Base-by-base conservation (phyloP, 2,797 vertebrate species). In the Crocidura indochinensis region DNA sequence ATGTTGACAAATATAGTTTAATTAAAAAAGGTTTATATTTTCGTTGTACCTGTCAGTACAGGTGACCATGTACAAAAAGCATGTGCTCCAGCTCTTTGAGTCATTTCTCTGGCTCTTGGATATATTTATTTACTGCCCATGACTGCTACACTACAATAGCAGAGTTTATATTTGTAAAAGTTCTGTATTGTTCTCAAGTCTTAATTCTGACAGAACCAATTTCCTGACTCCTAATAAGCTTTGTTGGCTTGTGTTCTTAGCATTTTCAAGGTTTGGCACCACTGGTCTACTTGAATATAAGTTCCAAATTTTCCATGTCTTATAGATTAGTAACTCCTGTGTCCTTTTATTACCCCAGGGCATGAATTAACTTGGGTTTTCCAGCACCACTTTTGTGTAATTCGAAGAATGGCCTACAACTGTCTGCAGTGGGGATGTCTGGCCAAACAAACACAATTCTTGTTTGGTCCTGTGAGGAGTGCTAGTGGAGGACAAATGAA, bases 361-460 rank as follows among this genome's bases (percentile, higher is more conserved):
- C 17, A 56, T 60, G 56, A 60, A 53, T 60, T 60, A 60, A 20
- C 20, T 60, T 20, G 31, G 19, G 83, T 88, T 81, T 87, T 27
- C 11, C 4, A 56, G 46, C 20, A 75, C 15, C 10, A 84, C 2
- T 87, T n/a, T 60, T 95, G n/a, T 77, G 8, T 73, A 29, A 74
- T 72, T 56, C 60, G 51, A 47, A 62, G 62, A 73, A 72, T n/a
- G 62, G 22, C 11, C 38, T 87, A 8, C 73, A 68, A 78, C 31
- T 88, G 84, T 84, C 60, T 84, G 49, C 24, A 65, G 12, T 44
- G 10, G 4, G 20, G 22, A 0, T 2, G 1, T 72, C 67, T 74
- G 60, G 49, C 31, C 56, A n/a, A 75, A 90, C 44, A 94, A 89
- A 68, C n/a, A 19, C 38, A 87, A 8, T 72, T 84, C 26, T 88